phyloP scores from a whole-genome alignment of 1,140 invertebrate species.

The Pseudomyrmex pallidus region DNA sequence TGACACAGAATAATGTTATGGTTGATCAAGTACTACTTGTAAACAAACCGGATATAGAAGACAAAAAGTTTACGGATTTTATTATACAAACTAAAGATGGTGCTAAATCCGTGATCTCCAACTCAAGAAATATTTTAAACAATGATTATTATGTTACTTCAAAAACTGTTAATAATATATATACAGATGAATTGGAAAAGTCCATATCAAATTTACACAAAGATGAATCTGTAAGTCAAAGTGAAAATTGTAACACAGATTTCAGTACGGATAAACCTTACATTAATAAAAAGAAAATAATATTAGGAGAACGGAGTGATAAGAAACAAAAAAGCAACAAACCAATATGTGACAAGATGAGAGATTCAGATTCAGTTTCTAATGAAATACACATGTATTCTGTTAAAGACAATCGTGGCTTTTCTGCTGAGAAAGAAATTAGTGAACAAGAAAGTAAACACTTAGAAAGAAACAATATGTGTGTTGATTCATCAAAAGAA shows the following conservation, averaged over 20 bases:
- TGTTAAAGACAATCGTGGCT: slow-evolving; percentile 29
- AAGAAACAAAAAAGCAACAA: slow-evolving; percentile 27
- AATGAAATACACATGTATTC: slow-evolving; percentile 16
- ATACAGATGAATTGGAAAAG: slow-evolving; percentile 59
- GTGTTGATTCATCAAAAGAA: slow-evolving; percentile 42
- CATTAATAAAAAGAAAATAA: slow-evolving; percentile 35
- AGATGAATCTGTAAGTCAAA: slow-evolving; percentile 49
- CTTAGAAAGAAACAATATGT: background rate
- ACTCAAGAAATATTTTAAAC: slow-evolving; percentile 28
- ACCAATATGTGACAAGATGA: slow-evolving; percentile 37
- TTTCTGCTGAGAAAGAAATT: slow-evolving; percentile 30
- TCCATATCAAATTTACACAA: slow-evolving; percentile 40
- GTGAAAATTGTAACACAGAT: slow-evolving; percentile 18
- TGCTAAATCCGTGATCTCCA: slow-evolving; percentile 72
- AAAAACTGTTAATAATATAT: slow-evolving; percentile 68
- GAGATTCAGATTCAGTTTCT: slow-evolving; percentile 30
- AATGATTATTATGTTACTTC: slow-evolving; percentile 66
- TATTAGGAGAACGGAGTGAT: background rate
- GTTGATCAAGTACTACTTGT: slow-evolving; percentile 78
- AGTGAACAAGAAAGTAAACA: slow-evolving; percentile 17
- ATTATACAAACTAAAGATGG: slow-evolving; percentile 78
- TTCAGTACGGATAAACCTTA: slow-evolving; percentile 49
- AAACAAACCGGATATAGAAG: slow-evolving; percentile 70
- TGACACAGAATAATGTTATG: slow-evolving; percentile 65
- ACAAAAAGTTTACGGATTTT: slow-evolving; percentile 77